These are phyloP conservation scores for Byasa hedistus DNA, from an alignment of 2,888 invertebrate species.

Conservation along the genomic window DNA sequence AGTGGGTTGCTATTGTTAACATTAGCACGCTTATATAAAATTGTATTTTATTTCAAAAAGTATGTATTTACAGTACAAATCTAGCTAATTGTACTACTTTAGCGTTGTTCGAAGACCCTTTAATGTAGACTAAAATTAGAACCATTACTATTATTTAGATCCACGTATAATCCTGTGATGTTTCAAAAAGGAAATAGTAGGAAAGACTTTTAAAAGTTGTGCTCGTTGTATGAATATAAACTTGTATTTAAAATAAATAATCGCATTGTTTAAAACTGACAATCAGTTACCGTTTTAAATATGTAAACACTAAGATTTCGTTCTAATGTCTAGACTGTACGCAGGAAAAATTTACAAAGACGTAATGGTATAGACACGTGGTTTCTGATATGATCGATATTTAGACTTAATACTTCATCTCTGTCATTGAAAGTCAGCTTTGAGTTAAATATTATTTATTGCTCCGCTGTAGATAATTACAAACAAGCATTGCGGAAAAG, in stretches of 20 bases:
- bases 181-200: constrained; percentile 4
- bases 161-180: constrained; percentile 1
- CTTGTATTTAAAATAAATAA: constrained; percentile 28
- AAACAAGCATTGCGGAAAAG: background rate
- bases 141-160: constrained; percentile 35
- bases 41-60: constrained; percentile 55
- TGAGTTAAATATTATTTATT: background rate
- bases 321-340: constrained; percentile 7
- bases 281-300: constrained; percentile 17
- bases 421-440: background rate
- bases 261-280: constrained; percentile 18
- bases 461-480: background rate
- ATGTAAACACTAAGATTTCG: constrained; percentile 14
- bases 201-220: constrained; percentile 30
- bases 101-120: constrained; percentile 59
- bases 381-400: constrained; percentile 25
- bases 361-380: constrained; percentile 22
- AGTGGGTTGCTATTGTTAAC: constrained; percentile 44
- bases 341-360: constrained; percentile 13
- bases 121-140: constrained; percentile 45
- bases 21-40: constrained; percentile 65
- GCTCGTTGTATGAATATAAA: constrained; percentile 32
- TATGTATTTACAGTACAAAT: constrained; percentile 67
- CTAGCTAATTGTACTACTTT: constrained; percentile 53
- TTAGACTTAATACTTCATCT: constrained; percentile 18